Evolutionary conservation across 37 sponge, comb jelly and placozoan species (phyloP), one percentile per base, ranked within the genome.

Genomic region (Halichondria panicea): DNA sequence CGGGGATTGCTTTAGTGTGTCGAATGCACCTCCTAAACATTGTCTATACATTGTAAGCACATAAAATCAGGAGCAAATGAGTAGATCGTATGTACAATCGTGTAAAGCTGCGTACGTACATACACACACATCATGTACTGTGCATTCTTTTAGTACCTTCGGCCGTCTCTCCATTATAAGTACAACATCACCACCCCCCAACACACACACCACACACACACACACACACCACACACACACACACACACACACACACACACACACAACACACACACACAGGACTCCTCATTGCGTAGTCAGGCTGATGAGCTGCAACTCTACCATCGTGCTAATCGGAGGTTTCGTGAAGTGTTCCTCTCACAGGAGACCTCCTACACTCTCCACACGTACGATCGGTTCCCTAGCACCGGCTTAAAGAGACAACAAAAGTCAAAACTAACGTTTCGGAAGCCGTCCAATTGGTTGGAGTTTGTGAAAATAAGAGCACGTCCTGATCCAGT

Each of bases 241-340:
- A n/a, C n/a, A n/a, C n/a, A n/a, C n/a, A n/a, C n/a, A n/a, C n/a
- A n/a, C n/a, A n/a, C n/a, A n/a, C n/a, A n/a, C n/a, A n/a, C n/a
- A n/a, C n/a, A n/a, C n/a, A n/a, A 9, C 76, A 32, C 63, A 24
- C 53, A 28, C 63, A 4, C 55, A 11, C 81, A 72, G 53, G 63
- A 41, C 3, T 12, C 64, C n/a, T 56, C 61, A 19, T 69, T 71
- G 7, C 43, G 37, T 22, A 50, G 41, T 60, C 46, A 42, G 13
- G 56, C 84, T n/a, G 88, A 83, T 13, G 71, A 87, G 61, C 72
- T 83, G 34, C 83, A 92, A 62, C 46, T 92, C 50, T 92, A 71
- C 76, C 79, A 84, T 45, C 66, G 55, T 41, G 84, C 67, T 40
- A 55, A 25, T 32, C 56, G 65, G 45, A 80, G 79, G 60, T 92